Conservation (phyloP, 2,888 invertebrate species). For the Dorcus hopei region DNA sequence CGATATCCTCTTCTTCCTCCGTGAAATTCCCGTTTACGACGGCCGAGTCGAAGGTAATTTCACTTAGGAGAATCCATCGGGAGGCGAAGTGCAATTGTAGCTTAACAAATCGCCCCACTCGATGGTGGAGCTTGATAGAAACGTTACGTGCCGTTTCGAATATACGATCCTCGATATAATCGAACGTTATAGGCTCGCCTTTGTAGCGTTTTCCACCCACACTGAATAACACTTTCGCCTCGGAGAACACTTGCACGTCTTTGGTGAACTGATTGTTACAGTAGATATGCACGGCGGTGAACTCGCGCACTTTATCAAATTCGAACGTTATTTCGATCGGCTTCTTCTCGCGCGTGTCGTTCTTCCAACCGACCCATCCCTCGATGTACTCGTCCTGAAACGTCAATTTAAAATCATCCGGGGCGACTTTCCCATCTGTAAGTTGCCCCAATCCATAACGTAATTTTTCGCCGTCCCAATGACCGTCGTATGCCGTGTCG, state of each 20-base stretch:
- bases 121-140: conserved; percentile 75
- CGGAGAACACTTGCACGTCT: conserved; percentile 82
- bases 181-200: conserved; percentile 72
- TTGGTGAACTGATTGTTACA: conserved; percentile 83
- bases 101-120: conserved; percentile 78
- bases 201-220: conserved; percentile 76
- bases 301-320: conserved; percentile 85
- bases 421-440: conserved; percentile 76
- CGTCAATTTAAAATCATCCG: conserved; percentile 67
- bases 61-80: conserved; percentile 87
- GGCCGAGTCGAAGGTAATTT: conserved; percentile 78
- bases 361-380: conserved; percentile 91
- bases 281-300: conserved; percentile 76
- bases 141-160: conserved; percentile 81
- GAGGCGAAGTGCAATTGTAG: conserved; percentile 75
- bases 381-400: conserved; percentile 60
- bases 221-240: conserved; percentile 75
- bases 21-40: conserved; percentile 45
- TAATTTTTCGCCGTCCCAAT: conserved; percentile 72
- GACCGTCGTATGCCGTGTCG: conserved; percentile 83
- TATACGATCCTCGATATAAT: conserved; percentile 70
- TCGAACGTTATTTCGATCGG: conserved; percentile 72
- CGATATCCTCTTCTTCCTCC: conserved; percentile 38
- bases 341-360: conserved; percentile 63
- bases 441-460: conserved; percentile 80